phyloP scores from a whole-genome alignment of 2,113 vertebrate genomes.

The Danio rerio region GRCz12tu NC_133196.1:16159501-16160000 shows the following conservation, averaged over 20 bases:
- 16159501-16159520: neutral
- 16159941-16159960: neutral
- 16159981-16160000: neutral
- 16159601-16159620: slow-evolving; percentile 24
- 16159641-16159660: slow-evolving; percentile 37
- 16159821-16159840: neutral
- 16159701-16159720: slow-evolving; percentile 53
- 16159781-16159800: neutral
- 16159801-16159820: neutral
- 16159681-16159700: slow-evolving; percentile 36
- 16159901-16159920: neutral
- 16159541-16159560: slow-evolving; percentile 10
- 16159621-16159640: slow-evolving; percentile 8
- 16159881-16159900: neutral
- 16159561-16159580: slow-evolving; percentile 34
- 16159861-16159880: neutral
- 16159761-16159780: neutral
- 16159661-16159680: slow-evolving; percentile 57
- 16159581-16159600: slow-evolving; percentile 31
- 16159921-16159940: slow-evolving; percentile 15
- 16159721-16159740: neutral
- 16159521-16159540: slow-evolving; percentile 10
- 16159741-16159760: neutral
- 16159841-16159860: neutral
- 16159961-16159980: neutral